phyloP scores from a whole-genome alignment of 2,113 vertebrate species.

The Lepidothrix coronata region DNA sequence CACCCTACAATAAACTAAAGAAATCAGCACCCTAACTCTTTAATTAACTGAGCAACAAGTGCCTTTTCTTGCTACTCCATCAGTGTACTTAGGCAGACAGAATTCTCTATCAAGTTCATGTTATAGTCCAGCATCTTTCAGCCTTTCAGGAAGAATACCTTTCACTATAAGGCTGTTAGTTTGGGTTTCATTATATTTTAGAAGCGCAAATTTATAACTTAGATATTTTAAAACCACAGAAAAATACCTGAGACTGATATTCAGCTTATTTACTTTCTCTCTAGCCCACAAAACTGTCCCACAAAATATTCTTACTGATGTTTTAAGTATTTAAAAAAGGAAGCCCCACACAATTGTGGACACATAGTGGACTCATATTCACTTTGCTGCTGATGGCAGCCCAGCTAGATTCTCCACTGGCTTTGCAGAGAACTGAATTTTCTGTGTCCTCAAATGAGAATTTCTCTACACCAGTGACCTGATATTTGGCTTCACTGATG shows the following conservation, averaged over 20 bases:
- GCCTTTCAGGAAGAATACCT: neutral
- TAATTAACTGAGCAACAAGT: neutral
- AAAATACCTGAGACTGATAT: neutral
- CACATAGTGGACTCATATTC: neutral
- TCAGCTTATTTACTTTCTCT: neutral
- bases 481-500: neutral
- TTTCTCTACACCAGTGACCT: neutral
- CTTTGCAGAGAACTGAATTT: neutral
- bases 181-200: neutral
- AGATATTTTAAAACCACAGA: neutral
- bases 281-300: neutral
- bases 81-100: neutral
- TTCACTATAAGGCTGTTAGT: neutral
- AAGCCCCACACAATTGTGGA: neutral
- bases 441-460: neutral
- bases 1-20: neutral
- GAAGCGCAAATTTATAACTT: neutral
- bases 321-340: neutral
- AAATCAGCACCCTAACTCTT: neutral
- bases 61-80: neutral
- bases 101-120: neutral
- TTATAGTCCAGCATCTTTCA: neutral
- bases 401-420: neutral
- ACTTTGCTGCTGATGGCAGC: neutral
- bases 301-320: neutral